These are phyloP conservation scores for Sceloporus undulatus DNA, from an alignment of 2,113 vertebrate species.

Conservation along the genomic window DNA sequence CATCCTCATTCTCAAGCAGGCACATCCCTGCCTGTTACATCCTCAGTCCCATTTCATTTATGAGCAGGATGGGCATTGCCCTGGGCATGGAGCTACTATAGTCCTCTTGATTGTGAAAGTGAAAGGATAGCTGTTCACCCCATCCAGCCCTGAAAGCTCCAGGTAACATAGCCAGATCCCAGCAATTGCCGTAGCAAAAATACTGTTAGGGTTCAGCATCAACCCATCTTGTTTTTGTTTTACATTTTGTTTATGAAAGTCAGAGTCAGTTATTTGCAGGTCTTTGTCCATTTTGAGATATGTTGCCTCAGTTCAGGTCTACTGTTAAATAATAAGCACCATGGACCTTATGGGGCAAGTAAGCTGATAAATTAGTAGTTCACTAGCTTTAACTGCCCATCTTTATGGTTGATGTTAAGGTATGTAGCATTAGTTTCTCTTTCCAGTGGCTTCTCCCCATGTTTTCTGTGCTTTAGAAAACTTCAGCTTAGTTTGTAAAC, in stretches of 20 bases:
- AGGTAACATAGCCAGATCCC: no score
- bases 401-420: neutral
- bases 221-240: neutral
- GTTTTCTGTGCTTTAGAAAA: neutral
- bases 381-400: neutral
- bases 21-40: neutral
- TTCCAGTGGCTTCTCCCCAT: neutral
- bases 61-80: neutral
- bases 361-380: neutral
- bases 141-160: no score
- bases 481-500: neutral
- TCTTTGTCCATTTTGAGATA: neutral
- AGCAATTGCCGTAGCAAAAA: neutral
- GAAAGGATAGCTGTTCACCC: neutral
- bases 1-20: neutral
- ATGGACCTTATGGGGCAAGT: neutral
- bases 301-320: neutral
- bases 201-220: neutral
- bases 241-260: neutral
- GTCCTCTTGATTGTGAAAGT: neutral
- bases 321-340: neutral
- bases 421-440: neutral
- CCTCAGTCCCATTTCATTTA: neutral
- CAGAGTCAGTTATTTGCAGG: neutral
- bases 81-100: neutral